Conservation (phyloP, 64 coral and sea anemone genomes). For the Stichodactyla helianthus region DNA sequence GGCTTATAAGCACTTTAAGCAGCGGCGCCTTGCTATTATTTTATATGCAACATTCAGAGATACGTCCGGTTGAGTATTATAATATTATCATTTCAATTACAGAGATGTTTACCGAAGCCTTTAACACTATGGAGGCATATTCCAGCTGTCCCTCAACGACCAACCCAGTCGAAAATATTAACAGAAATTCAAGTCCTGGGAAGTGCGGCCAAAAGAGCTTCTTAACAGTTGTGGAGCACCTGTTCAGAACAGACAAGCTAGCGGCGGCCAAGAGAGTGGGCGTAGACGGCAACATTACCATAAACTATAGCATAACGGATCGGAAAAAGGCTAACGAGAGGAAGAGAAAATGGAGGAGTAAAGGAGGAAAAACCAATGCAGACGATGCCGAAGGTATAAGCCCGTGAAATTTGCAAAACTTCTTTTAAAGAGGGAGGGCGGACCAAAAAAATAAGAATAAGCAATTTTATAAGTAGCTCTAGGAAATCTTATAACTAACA, state of each 20-base stretch:
- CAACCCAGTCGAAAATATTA: constrained; percentile 21
- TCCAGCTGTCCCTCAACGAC: not conserved
- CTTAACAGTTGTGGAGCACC: not conserved
- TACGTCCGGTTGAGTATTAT: too few relatives aligned
- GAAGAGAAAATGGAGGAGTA: constrained; percentile 14
- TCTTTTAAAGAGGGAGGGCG: too few relatives aligned
- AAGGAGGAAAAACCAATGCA: not conserved
- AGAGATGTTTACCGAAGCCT: not conserved
- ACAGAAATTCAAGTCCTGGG: constrained; percentile 12
- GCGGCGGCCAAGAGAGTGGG: not conserved
- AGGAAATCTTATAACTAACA: too few relatives aligned
- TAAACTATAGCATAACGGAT: not conserved
- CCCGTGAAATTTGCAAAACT: too few relatives aligned
- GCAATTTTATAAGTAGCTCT: too few relatives aligned
- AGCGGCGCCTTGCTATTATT: too few relatives aligned
- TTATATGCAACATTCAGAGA: too few relatives aligned
- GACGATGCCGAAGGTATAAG: not conserved
- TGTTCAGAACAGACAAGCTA: constrained; percentile 20
- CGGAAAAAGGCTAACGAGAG: not conserved
- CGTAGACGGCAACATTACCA: not conserved
- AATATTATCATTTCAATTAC: not conserved
- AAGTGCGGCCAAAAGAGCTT: not conserved
- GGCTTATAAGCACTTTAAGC: too few relatives aligned
- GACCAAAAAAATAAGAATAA: too few relatives aligned
- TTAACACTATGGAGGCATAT: not conserved